Evolutionary conservation across 2,888 invertebrate species (phyloP).

Genomic region (Apoda limacodes): DNA sequence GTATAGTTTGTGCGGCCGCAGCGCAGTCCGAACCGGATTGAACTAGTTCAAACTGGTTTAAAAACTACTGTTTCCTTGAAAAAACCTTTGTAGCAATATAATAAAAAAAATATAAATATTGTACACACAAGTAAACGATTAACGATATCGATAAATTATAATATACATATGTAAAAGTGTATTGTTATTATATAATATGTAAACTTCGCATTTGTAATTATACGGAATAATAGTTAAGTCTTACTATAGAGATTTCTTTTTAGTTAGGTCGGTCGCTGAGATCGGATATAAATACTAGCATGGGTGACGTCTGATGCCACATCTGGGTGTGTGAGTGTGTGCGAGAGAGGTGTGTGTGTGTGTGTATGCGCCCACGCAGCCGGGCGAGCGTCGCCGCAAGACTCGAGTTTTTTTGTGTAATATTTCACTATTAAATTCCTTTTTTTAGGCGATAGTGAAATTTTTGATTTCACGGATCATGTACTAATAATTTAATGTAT

Average conservation of each 20-base stretch:
- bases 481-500: too few species aligned
- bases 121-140: conserved; percentile 32
- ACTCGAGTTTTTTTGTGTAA: too few species aligned
- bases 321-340: background rate
- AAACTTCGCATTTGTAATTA: conserved; percentile 66
- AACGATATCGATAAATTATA: conserved; percentile 31
- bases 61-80: too few species aligned
- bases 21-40: conserved; percentile 1
- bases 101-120: conserved; percentile 26
- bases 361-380: conserved; percentile 16
- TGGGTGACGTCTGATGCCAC: conserved; percentile 1
- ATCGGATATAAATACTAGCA: conserved; percentile 28
- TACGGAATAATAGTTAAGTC: conserved; percentile 52
- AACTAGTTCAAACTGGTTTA: conserved; percentile 19
- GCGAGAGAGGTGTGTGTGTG: conserved; percentile 3
- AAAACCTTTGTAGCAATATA: too few species aligned
- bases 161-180: conserved; percentile 58
- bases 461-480: too few species aligned
- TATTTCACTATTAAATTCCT: too few species aligned
- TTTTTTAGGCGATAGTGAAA: too few species aligned
- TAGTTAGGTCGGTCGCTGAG: conserved; percentile 34
- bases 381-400: too few species aligned
- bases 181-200: conserved; percentile 54
- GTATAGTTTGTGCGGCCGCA: conserved; percentile 22
- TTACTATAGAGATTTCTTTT: conserved; percentile 54